Evolutionary conservation across 2,888 invertebrate species (phyloP).

Genomic region (Biston stratarius): DNA sequence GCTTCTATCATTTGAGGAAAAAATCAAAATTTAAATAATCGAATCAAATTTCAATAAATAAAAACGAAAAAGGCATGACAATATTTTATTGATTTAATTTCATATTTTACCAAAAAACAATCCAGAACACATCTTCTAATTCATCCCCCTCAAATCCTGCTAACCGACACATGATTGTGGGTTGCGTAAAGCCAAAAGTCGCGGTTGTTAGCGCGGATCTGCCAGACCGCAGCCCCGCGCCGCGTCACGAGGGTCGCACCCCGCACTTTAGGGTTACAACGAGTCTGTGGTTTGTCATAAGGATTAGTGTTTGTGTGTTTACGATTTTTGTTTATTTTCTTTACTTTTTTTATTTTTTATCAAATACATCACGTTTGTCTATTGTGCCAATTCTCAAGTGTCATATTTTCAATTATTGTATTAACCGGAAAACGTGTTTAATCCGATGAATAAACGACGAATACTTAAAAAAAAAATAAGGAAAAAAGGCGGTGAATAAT

Average conservation of each 20-base stretch:
- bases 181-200: conserved; percentile 60
- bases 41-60: too few species aligned
- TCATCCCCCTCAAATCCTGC: conserved; percentile 42
- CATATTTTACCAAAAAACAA: conserved; percentile 3
- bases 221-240: conserved; percentile 29
- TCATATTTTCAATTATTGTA: too few species aligned
- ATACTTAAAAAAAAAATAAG: too few species aligned
- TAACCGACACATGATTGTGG: conserved; percentile 31
- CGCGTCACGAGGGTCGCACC: conserved; percentile 59
- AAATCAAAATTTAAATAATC: too few species aligned
- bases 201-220: conserved; percentile 45
- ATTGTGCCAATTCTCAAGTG: too few species aligned
- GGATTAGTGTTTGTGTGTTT: conserved; percentile 53
- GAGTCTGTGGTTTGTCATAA: conserved; percentile 51
- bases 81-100: too few species aligned
- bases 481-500: too few species aligned
- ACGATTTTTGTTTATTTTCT: conserved; percentile 43
- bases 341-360: not conserved
- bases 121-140: conserved; percentile 45
- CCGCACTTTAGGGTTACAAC: conserved; percentile 63
- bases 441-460: too few species aligned
- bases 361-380: too few species aligned
- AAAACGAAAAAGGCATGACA: too few species aligned
- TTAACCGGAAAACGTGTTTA: too few species aligned
- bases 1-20: too few species aligned